Evolutionary conservation across 37 sponge, comb jelly and placozoan species (phyloP), one percentile per base, ranked within the genome.

Genomic region (Bolinopsis microptera): DNA sequence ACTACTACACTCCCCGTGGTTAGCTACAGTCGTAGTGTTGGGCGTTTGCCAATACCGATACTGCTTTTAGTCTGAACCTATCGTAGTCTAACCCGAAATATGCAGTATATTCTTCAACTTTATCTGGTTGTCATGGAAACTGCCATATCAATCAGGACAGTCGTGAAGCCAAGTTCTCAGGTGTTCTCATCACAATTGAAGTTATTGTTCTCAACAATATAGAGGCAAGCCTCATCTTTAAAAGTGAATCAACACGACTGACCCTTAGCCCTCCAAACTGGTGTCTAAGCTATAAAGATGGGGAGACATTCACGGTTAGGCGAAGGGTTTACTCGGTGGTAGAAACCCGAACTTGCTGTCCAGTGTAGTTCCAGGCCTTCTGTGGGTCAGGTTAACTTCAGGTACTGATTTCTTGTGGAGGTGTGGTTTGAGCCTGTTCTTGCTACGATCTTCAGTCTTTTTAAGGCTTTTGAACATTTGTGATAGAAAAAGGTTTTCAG

Each of bases 71-170:
- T 13, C 61, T 48, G 13, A 48, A 48, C 61, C n/a, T 13, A 48
- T 18, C 61, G 61, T 48, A 48, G 61, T 48, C 61, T 48, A 18
- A 48, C 13, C 13, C 9, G 61, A 48, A 48, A 48, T 13, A 18
- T 48, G 5, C 9, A 18, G 61, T 48, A 13, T 18, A 48, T 5
- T 48, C 61, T 48, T 13, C 13, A 13, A 48, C 13, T 5, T 48
- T 48, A 18, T 13, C 61, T 48, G 9, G 61, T 48, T 18, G 13
- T 48, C 61, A 5, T 13, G 61, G 3, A 1, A 21, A 32, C 80
- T 77, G 37, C 33, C 80, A 77, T 77, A 32, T 77, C 80, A 27
- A 77, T 36, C 2, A 77, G 80, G 35, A 77, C 80, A 21, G 33
- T 77, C 80, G 80, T 77, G 80, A 3, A 77, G 80, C n/a, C 21